Conservation (phyloP, 2,797 vertebrate genomes). For the Takifugu ocellatus region DNA sequence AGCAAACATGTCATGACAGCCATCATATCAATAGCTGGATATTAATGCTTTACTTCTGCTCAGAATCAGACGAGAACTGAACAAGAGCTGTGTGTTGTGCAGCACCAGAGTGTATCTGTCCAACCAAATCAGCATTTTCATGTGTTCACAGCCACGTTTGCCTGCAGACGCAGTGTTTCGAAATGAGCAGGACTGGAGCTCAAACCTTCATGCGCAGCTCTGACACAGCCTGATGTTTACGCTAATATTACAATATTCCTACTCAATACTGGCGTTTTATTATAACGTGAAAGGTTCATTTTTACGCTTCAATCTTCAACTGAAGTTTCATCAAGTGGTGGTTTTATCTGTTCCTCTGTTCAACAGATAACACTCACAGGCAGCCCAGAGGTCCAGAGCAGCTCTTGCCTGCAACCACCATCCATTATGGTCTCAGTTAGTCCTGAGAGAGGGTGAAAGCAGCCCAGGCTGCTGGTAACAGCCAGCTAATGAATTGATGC, state of each 20-base stretch:
- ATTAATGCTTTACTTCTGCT: not conserved
- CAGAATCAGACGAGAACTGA: too few species aligned
- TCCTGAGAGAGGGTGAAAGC: constrained; percentile 32
- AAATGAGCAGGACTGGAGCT: too few species aligned
- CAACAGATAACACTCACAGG: constrained; percentile 24
- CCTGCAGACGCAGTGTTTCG: too few species aligned
- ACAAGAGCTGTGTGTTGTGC: not conserved
- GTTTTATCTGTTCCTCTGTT: not conserved
- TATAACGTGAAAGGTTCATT: too few species aligned
- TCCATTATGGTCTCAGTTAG: constrained; percentile 48
- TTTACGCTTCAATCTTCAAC: too few species aligned
- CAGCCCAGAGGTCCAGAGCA: constrained; percentile 36
- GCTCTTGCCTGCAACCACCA: constrained; percentile 34
- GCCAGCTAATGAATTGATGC: constrained; percentile 41
- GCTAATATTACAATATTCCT: too few species aligned
- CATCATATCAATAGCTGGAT: not conserved
- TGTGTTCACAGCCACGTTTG: too few species aligned
- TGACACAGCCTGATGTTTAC: too few species aligned
- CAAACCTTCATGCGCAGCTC: too few species aligned
- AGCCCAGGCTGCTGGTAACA: constrained; percentile 35
- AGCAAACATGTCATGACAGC: not conserved
- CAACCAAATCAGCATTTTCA: too few species aligned
- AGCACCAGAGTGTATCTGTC: not conserved
- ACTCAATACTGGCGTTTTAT: too few species aligned
- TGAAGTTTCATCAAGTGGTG: too few species aligned